These are phyloP conservation scores for Calameuta filiformis DNA, from an alignment of 2,888 invertebrate species.

Conservation along the genomic window DNA sequence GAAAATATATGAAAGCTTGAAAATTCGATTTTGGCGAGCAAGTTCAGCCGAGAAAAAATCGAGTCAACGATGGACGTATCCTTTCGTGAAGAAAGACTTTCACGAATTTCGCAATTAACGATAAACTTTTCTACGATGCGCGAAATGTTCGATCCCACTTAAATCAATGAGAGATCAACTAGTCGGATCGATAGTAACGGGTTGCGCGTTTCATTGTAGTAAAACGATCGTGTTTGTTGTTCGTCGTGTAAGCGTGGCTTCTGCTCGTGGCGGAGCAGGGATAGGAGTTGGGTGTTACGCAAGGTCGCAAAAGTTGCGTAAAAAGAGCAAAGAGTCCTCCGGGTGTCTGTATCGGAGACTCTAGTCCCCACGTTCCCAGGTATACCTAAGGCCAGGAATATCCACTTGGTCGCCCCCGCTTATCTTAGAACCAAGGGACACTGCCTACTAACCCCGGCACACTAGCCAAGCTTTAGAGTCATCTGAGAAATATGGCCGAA, in stretches of 20 bases:
- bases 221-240: conserved; percentile 8
- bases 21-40: background rate
- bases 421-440: conserved; percentile 34
- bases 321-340: conserved; percentile 22
- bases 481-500: conserved; percentile 49
- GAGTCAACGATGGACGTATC: background rate
- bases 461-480: conserved; percentile 39
- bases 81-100: background rate
- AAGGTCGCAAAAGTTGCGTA: conserved; percentile 37
- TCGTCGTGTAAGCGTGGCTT: background rate
- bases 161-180: background rate
- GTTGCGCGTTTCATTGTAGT: background rate
- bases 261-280: background rate
- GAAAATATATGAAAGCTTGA: background rate
- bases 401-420: conserved; percentile 37
- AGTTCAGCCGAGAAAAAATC: background rate
- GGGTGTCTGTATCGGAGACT: conserved; percentile 22
- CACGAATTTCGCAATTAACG: background rate
- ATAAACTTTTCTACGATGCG: background rate
- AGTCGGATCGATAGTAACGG: background rate
- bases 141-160: background rate
- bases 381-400: conserved; percentile 45
- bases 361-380: conserved; percentile 32
- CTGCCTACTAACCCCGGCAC: conserved; percentile 40
- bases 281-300: conserved; percentile 23